A percentile compares a stretch with the other conserved stretches of the same genome.
Conservation (phyloP, 2,113 vertebrate species). For the Grallaria varia region DNA sequence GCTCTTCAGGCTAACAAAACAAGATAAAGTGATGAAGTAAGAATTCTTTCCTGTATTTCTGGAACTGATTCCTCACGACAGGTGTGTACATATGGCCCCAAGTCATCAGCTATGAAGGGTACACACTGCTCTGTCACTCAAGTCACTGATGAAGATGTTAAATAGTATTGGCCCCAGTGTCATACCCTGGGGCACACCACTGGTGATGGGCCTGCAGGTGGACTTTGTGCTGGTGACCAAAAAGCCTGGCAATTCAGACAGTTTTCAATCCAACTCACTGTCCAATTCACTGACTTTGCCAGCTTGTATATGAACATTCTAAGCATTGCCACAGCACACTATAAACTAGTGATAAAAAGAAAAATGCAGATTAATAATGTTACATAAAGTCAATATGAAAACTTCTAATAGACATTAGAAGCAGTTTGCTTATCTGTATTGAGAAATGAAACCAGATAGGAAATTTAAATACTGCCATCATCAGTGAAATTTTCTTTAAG, state of each 20-base stretch:
- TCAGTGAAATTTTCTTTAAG: neutral
- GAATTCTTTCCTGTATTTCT: neutral
- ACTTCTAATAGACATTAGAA: neutral
- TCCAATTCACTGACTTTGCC: neutral
- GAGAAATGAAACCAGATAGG: neutral
- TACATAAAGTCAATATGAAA: neutral
- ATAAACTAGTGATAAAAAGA: neutral
- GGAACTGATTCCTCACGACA: neutral
- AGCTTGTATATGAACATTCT: neutral
- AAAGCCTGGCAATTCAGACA: neutral
- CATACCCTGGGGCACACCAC: fast-evolving
- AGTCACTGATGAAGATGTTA: neutral
- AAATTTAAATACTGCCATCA: neutral
- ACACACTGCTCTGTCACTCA: neutral
- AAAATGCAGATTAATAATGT: neutral
- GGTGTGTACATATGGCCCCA: neutral
- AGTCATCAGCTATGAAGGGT: neutral
- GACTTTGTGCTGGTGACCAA: neutral
- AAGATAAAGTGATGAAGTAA: neutral
- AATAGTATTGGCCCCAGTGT: neutral
- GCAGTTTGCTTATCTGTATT: neutral
- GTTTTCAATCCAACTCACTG: neutral
- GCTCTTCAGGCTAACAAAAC: neutral
- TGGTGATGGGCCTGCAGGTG: neutral
- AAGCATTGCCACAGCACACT: neutral